Evolutionary conservation across 35 echinoderm and acorn worm species (phyloP), one percentile per base, ranked within the genome.

Genomic region (Strongylocentrotus purpuratus): DNA sequence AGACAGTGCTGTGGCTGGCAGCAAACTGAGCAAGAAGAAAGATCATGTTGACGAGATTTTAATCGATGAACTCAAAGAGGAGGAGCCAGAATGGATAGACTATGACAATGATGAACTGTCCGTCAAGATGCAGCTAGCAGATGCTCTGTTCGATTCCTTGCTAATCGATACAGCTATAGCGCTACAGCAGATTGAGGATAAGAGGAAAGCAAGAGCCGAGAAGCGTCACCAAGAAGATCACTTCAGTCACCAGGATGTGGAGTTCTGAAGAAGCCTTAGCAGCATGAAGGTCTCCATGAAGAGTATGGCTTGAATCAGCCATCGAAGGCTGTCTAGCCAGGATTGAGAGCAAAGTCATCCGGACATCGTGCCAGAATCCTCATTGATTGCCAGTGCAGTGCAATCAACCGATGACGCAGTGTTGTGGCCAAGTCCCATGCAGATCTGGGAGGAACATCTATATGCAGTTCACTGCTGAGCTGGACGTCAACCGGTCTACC

Each of bases 1-100:
- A 10, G 95, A 96, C 13, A 33, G 61, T 50, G 61, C 65, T 33
- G 92, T 96, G 48, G 94, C 31, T 31, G 92, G 95, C 35, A 97
- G 94, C 32, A 59, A 94, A 18, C 94, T 94, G 46, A 98, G 97
- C 91, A 99, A 99, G 95, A 99, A 99, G 70, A 97, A 97, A 85
- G 98, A 99, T 86, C 97, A 97, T 46, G 98, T 99, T 7, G 98
- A 99, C 71, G 98, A 99, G 85, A 99, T 99, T 61, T 85, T 99
- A 55, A 99, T 96, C 6, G 94, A 96, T 33, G 98, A 99, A 94
- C 94, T 99, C 2, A 85, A 97, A 50, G 98, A 97, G 92, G 98
- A 99, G 90, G 98, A 99, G 50, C 98, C 96, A 33, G 98, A 99
- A 85, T 99, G 98, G 98, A 96, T 99, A 86, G 96, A 99, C 88